Percentiles rank a stretch among this genome's conserved stretches.
Conservation (phyloP, 2,888 invertebrate genomes). For the Diploptera punctata region DNA sequence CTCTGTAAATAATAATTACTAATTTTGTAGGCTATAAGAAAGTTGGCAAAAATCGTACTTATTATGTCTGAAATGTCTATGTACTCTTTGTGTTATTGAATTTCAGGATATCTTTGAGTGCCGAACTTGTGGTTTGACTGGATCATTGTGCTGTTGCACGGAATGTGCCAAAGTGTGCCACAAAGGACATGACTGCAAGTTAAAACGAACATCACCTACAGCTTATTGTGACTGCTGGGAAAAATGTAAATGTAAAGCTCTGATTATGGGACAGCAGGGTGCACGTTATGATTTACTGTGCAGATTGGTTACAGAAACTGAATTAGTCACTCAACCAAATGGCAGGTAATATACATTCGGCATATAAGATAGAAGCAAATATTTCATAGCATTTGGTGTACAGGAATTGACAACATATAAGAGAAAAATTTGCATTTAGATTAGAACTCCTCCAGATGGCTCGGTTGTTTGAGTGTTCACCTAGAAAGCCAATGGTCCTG, state of each 20-base stretch:
- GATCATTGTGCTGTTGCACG: constrained; percentile 97
- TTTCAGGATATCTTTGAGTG: constrained; percentile 97
- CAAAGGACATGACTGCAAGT: constrained; percentile 94
- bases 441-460: too few species aligned
- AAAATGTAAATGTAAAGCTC: constrained; percentile 96
- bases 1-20: too few species aligned
- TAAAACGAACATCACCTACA: constrained; percentile 96
- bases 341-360: constrained; percentile 62
- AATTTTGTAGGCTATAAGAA: too few species aligned
- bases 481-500: too few species aligned
- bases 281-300: constrained; percentile 88
- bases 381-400: too few species aligned
- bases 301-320: constrained; percentile 87
- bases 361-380: too few species aligned
- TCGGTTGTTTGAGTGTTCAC: too few species aligned
- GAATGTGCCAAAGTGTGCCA: constrained; percentile 99
- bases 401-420: too few species aligned
- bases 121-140: constrained; percentile 93
- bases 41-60: too few species aligned
- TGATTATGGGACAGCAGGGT: constrained; percentile 88
- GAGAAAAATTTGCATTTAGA: too few species aligned
- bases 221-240: constrained; percentile 99
- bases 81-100: too few species aligned
- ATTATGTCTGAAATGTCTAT: too few species aligned
- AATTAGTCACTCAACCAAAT: constrained; percentile 91